phyloP scores from a whole-genome alignment of 1,140 invertebrate genomes.

The Halictus rubicundus region DNA sequence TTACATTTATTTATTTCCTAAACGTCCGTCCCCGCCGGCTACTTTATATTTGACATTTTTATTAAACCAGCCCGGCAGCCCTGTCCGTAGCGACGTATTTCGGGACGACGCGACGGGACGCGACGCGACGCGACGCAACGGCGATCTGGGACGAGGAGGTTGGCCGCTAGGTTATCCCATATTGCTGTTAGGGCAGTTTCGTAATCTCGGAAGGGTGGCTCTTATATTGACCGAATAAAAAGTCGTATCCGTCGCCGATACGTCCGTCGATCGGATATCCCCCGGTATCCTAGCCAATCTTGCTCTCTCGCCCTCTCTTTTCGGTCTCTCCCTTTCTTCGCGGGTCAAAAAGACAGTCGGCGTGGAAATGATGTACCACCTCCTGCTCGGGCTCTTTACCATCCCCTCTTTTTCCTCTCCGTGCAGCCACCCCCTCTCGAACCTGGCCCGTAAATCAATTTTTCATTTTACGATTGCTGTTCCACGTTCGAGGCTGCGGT shows the following conservation, averaged over 20 bases:
- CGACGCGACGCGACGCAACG: conserved; percentile 17
- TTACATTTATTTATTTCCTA: conserved; percentile 80
- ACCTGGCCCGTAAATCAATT: conserved; percentile 47
- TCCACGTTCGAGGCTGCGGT: conserved; percentile 18
- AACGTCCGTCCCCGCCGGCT: conserved; percentile 77
- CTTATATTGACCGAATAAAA: conserved; percentile 68
- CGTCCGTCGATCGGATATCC: conserved; percentile 53
- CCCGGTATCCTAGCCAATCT: background rate
- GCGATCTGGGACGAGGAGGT: conserved; percentile 18
- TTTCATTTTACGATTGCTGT: conserved; percentile 57
- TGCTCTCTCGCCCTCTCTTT: background rate
- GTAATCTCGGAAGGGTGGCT: conserved; percentile 66
- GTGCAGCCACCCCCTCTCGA: background rate
- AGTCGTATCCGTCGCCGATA: conserved; percentile 62
- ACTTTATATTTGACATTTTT: conserved; percentile 82
- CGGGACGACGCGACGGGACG: conserved; percentile 16
- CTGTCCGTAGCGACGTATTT: conserved; percentile 50
- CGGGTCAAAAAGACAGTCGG: conserved; percentile 12
- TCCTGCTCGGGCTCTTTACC: background rate
- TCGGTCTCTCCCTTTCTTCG: background rate
- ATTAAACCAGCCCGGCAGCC: conserved; percentile 76
- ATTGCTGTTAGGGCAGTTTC: conserved; percentile 75
- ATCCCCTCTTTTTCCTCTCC: conserved; percentile 3
- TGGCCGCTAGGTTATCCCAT: conserved; percentile 50
- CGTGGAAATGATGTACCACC: background rate